These are phyloP conservation scores for Drosophila cardini DNA, from an alignment of 1,140 invertebrate species.

Conservation along the genomic window DNA sequence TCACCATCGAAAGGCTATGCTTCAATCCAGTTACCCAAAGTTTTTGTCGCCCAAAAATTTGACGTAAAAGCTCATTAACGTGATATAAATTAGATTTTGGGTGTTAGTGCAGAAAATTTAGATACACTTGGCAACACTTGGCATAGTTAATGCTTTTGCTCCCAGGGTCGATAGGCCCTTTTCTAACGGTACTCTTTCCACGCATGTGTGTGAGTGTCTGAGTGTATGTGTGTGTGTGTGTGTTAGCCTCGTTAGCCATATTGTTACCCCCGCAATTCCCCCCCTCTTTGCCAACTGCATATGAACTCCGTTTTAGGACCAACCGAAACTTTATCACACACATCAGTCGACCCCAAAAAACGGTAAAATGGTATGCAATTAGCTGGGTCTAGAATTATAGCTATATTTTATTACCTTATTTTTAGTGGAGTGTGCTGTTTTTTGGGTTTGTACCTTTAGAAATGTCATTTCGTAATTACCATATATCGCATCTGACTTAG, in stretches of 20 bases:
- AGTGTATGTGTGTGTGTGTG: neutral
- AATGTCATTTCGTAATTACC: neutral
- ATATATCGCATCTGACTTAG: neutral
- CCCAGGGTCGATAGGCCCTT: neutral
- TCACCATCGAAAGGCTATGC: neutral
- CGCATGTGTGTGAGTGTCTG: constrained; percentile 5
- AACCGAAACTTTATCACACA: constrained; percentile 32
- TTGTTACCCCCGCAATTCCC: neutral
- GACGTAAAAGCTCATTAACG: constrained; percentile 82
- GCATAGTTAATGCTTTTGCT: constrained; percentile 53
- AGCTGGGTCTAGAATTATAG: constrained; percentile 33
- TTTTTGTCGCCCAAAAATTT: constrained; percentile 56
- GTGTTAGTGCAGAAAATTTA: constrained; percentile 74
- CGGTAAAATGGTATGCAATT: constrained; percentile 40
- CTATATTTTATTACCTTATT: constrained; percentile 32
- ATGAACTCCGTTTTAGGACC: constrained; percentile 11
- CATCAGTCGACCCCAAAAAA: constrained; percentile 33
- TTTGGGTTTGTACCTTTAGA: neutral
- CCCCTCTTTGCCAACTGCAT: neutral
- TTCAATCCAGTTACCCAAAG: constrained; percentile 14
- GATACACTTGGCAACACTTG: constrained; percentile 62
- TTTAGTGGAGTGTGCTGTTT: neutral
- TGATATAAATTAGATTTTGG: constrained; percentile 82
- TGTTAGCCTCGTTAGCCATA: constrained; percentile 42
- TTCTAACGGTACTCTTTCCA: neutral